Conservation (phyloP, 2,888 invertebrate genomes). For the Eilema depressum region DNA sequence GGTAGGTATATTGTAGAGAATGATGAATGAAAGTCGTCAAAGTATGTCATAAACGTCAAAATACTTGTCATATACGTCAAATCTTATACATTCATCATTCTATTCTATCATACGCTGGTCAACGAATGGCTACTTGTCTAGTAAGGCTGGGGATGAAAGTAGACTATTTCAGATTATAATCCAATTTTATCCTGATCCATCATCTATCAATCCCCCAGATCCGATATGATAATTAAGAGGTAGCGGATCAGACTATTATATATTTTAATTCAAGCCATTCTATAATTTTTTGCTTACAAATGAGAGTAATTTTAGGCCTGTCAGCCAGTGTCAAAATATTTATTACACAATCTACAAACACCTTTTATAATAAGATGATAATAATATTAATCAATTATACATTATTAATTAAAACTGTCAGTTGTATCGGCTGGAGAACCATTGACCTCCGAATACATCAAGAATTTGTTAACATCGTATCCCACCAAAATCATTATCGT, state of each 20-base stretch:
- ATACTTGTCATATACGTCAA: too few species aligned
- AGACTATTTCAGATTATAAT: neutral
- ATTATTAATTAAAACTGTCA: conserved; percentile 16
- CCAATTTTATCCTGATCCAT: too few species aligned
- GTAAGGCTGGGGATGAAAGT: neutral
- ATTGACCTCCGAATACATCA: conserved; percentile 17
- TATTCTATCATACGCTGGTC: too few species aligned
- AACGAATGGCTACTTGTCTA: too few species aligned
- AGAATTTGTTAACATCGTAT: conserved; percentile 16
- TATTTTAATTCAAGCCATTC: neutral
- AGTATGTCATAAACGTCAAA: too few species aligned
- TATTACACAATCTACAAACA: neutral
- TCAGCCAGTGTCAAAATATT: neutral
- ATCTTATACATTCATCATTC: too few species aligned
- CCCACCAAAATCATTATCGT: conserved; percentile 13
- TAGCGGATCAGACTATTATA: neutral
- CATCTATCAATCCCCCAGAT: too few species aligned
- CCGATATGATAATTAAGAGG: too few species aligned
- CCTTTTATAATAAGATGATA: conserved; percentile 5
- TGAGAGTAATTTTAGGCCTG: neutral
- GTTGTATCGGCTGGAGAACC: conserved; percentile 11
- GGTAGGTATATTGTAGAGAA: too few species aligned
- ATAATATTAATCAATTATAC: conserved; percentile 6
- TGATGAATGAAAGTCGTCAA: too few species aligned
- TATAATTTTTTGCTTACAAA: neutral